phyloP scores from a whole-genome alignment of 2,113 vertebrate genomes.

The Genyomyrus donnyi region DNA sequence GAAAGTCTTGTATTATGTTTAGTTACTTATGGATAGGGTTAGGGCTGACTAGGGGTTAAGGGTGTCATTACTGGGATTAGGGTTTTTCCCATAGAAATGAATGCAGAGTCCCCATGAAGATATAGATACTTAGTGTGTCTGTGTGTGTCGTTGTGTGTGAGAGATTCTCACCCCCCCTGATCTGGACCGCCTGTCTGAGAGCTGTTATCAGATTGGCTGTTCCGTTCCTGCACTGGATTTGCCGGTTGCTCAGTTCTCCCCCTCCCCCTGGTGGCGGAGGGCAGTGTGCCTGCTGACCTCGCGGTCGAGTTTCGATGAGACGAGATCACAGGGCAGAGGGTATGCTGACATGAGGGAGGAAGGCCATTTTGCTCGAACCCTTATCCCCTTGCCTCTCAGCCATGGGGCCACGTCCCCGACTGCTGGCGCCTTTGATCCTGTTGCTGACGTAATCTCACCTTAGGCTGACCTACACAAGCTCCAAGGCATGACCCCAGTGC shows the following conservation, averaged over 20 bases:
- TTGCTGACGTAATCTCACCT: background rate
- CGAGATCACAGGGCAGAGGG: background rate
- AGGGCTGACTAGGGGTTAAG: background rate
- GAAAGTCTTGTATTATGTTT: background rate
- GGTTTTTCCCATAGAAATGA: background rate
- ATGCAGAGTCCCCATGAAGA: background rate
- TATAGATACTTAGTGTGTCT: background rate
- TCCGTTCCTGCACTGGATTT: background rate
- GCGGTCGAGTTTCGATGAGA: background rate
- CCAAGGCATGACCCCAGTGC: slow-evolving; percentile 10
- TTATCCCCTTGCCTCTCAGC: background rate
- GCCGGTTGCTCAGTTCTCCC: background rate
- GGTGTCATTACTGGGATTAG: background rate
- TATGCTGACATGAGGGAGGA: background rate
- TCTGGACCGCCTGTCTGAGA: background rate
- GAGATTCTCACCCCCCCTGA: background rate
- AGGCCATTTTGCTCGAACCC: background rate
- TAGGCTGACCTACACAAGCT: background rate
- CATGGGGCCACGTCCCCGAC: background rate
- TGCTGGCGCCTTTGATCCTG: background rate
- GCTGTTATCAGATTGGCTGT: background rate
- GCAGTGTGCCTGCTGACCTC: background rate
- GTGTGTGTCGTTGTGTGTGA: background rate
- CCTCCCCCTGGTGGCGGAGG: background rate
- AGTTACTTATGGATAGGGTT: background rate